Conservation (phyloP, 2,113 vertebrate species). For the Oreochromis aureus region DNA sequence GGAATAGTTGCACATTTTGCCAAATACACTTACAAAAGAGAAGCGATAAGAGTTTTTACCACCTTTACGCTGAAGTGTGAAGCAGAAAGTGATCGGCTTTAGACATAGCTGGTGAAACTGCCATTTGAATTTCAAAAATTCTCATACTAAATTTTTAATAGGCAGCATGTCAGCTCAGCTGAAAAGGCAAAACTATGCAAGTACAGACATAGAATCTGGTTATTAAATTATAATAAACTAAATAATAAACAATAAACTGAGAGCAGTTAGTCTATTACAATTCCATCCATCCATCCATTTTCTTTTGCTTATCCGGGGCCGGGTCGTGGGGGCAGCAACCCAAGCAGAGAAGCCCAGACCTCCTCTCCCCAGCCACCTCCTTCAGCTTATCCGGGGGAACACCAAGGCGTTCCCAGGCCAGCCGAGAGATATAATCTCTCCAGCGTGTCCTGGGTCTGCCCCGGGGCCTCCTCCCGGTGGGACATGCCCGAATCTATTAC, state of each 20-base stretch:
- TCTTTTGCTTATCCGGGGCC: too few species aligned
- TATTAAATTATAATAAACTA: not conserved
- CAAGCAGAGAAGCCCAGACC: too few species aligned
- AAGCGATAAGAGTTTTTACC: not conserved
- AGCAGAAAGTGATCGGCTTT: not conserved
- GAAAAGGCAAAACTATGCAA: not conserved
- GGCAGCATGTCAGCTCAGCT: not conserved
- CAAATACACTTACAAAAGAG: not conserved
- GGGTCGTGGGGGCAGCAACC: too few species aligned
- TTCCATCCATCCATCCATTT: not conserved
- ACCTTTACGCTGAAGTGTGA: not conserved
- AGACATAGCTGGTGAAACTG: not conserved
- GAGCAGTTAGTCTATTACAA: not conserved
- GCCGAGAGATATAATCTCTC: too few species aligned
- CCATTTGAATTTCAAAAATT: not conserved
- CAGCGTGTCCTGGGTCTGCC: too few species aligned
- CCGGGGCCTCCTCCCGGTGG: too few species aligned
- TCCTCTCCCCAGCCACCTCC: too few species aligned
- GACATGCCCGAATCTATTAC: not conserved
- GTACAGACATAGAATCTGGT: not conserved
- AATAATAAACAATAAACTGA: not conserved
- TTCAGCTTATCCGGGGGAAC: too few species aligned
- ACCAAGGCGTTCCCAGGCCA: too few species aligned
- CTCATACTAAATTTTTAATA: not conserved
- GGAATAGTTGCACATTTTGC: not conserved